Percentiles rank a stretch among this genome's conserved stretches.
Evolutionary conservation across 2,888 invertebrate genomes (phyloP).

Genomic region (Ceriagrion tenellum): DNA sequence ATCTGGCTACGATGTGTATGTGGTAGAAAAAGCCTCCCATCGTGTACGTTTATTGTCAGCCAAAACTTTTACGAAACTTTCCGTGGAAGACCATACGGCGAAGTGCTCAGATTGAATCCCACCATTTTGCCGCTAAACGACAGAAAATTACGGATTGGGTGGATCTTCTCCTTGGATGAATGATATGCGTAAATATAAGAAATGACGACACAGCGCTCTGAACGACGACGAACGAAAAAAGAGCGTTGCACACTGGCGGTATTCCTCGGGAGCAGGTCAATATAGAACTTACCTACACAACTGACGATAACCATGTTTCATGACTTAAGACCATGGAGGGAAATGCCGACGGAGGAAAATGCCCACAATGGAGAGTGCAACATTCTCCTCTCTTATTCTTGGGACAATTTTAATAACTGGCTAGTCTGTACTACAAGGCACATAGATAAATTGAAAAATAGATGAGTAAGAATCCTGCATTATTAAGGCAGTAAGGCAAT

Average conservation of each 20-base stretch:
- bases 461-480: no score
- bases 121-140: not conserved
- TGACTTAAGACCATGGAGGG: not conserved
- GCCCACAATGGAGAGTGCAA: not conserved
- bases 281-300: not conserved
- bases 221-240: not conserved
- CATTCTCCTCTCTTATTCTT: not conserved
- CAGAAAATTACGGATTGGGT: not conserved
- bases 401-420: no score
- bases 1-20: not conserved
- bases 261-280: constrained; percentile 1
- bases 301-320: not conserved
- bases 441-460: no score
- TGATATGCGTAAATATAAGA: not conserved
- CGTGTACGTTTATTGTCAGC: not conserved
- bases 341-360: no score
- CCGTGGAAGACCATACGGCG: not conserved
- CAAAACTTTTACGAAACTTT: not conserved
- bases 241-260: not conserved
- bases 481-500: no score
- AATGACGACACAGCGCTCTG: not conserved
- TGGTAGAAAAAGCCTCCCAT: not conserved
- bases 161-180: not conserved
- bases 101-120: not conserved
- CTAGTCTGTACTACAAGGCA: no score